Evolutionary conservation across 1,140 invertebrate genomes (phyloP), one percentile per base, ranked within the genome.

Genomic region (Arion vulgaris): DNA sequence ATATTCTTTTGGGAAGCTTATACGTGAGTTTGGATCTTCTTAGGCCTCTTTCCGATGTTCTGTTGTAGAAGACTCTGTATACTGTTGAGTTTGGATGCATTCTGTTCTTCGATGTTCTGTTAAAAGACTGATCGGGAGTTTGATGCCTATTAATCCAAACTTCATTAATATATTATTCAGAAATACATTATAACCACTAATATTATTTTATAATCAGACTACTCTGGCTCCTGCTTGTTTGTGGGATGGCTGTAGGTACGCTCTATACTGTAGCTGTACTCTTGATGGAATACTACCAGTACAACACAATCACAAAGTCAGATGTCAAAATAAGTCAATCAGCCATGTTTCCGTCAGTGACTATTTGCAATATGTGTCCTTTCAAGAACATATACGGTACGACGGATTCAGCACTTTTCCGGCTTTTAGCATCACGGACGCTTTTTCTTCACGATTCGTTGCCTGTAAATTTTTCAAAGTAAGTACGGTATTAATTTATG

Each of bases 281-380:
- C 17, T 9, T 73, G 23, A 38, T 73, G 38, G 71, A 73, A 32
- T 73, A 73, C 38, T 73, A 73, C 19, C 36, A 73, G 38, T 73
- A 73, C 71, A 73, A 73, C 36, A 73, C 71, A 7, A 38, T 73
- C 19, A 73, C 71, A 15, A 39, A 49, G 38, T 41, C 36, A 19
- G 71, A 73, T 11, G n/a, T 73, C 15, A 41, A 39, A 26, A 49
- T 73, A 23, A 73, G 41, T 11, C 2, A 39, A 11, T 41, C 17
- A 23, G 41, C 36, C 38, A 49, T n/a, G 9, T 73, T 73, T 19
- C 71, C 71, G 1, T 41, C 71, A 5, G 71, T 73, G 23, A 73
- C 71, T n/a, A 39, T 73, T 2, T 73, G 71, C 41, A 73, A 73
- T 23, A 39, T 38, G 5, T 73, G 71, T 19, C 71, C 71, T 32